These are phyloP conservation scores for Ellobius talpinus DNA, from an alignment of 2,113 vertebrate genomes.

Conservation along the genomic window DNA sequence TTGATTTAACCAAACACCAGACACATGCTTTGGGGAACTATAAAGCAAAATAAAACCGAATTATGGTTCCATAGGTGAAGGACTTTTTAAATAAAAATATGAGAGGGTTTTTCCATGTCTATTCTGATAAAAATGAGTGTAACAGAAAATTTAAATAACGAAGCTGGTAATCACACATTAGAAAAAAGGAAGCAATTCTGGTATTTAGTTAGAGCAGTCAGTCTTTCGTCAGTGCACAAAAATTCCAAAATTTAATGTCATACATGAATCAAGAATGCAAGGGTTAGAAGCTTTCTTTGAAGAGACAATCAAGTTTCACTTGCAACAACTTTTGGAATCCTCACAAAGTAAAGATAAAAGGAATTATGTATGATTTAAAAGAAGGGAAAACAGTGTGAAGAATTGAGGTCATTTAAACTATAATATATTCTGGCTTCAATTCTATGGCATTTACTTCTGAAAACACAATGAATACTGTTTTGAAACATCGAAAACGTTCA, in stretches of 20 bases:
- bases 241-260: not conserved
- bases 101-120: not conserved
- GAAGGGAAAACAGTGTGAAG: not conserved
- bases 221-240: not conserved
- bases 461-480: not conserved
- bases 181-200: not conserved
- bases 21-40: not conserved
- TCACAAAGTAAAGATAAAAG: not conserved
- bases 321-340: not conserved
- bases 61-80: not conserved
- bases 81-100: not conserved
- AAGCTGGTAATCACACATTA: not conserved
- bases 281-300: not conserved
- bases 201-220: not conserved
- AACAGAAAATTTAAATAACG: not conserved
- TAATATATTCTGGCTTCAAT: not conserved
- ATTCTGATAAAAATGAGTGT: not conserved
- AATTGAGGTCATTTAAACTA: not conserved
- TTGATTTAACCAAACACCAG: not conserved
- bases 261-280: not conserved
- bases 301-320: not conserved
- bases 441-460: not conserved
- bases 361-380: not conserved
- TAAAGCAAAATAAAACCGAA: not conserved
- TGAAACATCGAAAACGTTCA: not conserved